Evolutionary conservation across 1,140 invertebrate species (phyloP).

Genomic region (Scaptomyza montana): DNA sequence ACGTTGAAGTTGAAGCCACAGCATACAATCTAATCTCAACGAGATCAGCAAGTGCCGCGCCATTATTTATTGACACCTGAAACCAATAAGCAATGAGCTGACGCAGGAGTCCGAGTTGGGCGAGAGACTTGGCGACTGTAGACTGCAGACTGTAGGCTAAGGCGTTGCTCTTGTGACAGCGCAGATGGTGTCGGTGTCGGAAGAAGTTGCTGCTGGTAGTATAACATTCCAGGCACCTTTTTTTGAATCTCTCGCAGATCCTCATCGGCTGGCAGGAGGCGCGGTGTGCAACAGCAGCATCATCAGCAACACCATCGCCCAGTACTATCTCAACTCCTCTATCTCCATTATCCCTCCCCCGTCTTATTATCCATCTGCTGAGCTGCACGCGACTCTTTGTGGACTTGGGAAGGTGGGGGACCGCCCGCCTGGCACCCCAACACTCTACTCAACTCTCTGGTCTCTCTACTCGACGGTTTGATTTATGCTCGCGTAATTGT

Average conservation of each 20-base stretch:
- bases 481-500: slow-evolving; percentile 84
- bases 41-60: slow-evolving; percentile 72
- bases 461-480: slow-evolving; percentile 79
- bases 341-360: neutral
- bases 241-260: slow-evolving; percentile 10
- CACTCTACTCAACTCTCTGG: slow-evolving; percentile 42
- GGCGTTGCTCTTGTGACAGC: slow-evolving; percentile 73
- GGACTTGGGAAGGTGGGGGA: too few species aligned
- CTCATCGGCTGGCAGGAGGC: slow-evolving; percentile 12
- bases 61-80: slow-evolving; percentile 83
- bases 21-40: slow-evolving; percentile 74
- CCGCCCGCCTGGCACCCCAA: slow-evolving; percentile 39
- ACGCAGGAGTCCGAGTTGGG: neutral
- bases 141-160: slow-evolving; percentile 32
- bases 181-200: slow-evolving; percentile 66
- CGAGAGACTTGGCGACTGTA: neutral
- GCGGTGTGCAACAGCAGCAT: slow-evolving; percentile 9
- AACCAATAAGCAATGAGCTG: slow-evolving; percentile 57
- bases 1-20: neutral
- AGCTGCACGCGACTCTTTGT: slow-evolving; percentile 59
- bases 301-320: slow-evolving; percentile 33
- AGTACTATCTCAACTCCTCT: neutral
- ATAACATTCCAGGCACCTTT: slow-evolving; percentile 47
- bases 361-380: neutral
- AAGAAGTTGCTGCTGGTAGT: slow-evolving; percentile 25